Base-by-base conservation (phyloP, 1,140 invertebrate genomes). In the Prorops nasuta region DNA sequence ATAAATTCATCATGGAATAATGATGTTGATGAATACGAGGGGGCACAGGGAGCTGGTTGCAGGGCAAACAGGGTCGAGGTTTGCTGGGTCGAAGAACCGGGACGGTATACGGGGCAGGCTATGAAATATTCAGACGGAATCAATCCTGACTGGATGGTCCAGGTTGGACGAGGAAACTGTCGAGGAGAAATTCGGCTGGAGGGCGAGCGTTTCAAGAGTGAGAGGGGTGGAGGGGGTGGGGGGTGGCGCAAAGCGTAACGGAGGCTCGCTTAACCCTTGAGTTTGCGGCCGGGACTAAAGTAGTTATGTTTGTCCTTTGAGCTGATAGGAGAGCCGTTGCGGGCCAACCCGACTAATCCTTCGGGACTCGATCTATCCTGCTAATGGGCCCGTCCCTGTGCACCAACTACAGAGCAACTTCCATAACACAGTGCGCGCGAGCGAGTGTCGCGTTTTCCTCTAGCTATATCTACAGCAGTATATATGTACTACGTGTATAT, bases 221-320 rank as follows among this genome's bases (percentile, higher is more conserved):
- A 49, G 49, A 56, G 54, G 50, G 56, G 38, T 36, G 32, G 44
- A 15, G 31, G 34, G 48, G 44, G 34, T 49, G 28, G 37, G 43
- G 45, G 35, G 35, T 44, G 38, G 44, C 44, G 38, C 17, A 45
- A 46, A 49, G 28, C 52, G 45, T 45, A 47, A 39, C 35, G 35
- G 47, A 55, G 52, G 49, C 67, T 63, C 65, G 69, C 72, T 77
- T 76, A 77, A 76, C 74, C 73, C 74, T 77, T 73, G 71, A 76
- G 74, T 69, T 76, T 72, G 71, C 56, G 70, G 71, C 60, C 60
- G 57, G 56, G 64, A 51, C 67, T 76, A 75, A 76, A 76, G 72
- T 74, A 67, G 72, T 76, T 77, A 76, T 76, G 70, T 71, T 76
- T 74, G 73, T 77, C 72, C 73, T 76, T 77, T 77, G 72, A 77